phyloP scores from a whole-genome alignment of 2,113 vertebrate species.

The Chascanopsetta lugubris region DNA sequence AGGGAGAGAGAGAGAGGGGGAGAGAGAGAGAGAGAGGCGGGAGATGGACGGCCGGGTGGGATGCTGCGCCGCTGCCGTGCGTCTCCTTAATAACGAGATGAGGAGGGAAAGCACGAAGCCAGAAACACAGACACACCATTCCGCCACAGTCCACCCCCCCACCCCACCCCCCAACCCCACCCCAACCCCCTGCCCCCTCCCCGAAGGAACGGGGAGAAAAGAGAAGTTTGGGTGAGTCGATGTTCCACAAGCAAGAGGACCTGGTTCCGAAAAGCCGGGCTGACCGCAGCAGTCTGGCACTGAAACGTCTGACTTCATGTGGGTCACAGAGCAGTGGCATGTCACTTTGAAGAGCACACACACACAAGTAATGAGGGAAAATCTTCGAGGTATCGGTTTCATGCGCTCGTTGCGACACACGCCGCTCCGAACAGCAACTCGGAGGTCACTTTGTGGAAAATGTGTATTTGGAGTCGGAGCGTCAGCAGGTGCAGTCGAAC shows the following conservation, averaged over 20 bases:
- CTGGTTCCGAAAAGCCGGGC: slow-evolving; percentile 32
- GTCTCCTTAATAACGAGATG: slow-evolving; percentile 61
- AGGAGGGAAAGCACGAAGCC: slow-evolving; percentile 47
- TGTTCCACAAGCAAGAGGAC: slow-evolving; percentile 47
- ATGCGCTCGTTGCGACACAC: slow-evolving; percentile 47
- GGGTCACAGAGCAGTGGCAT: slow-evolving; percentile 42
- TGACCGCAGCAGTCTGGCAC: slow-evolving; percentile 47
- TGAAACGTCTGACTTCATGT: slow-evolving; percentile 43
- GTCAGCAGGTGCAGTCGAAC: not conserved
- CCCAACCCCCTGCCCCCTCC: too few relatives aligned
- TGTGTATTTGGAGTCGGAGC: slow-evolving; percentile 1
- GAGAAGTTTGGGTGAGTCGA: slow-evolving; percentile 31
- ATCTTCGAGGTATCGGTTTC: slow-evolving; percentile 43
- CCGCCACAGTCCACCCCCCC: slow-evolving; percentile 40
- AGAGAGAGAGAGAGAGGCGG: slow-evolving; percentile 37
- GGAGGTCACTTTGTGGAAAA: not conserved
- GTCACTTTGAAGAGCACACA: slow-evolving; percentile 34
- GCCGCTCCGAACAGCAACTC: slow-evolving; percentile 22
- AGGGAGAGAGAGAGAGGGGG: slow-evolving; percentile 23
- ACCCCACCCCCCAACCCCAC: too few relatives aligned
- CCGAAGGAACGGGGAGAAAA: slow-evolving; percentile 20
- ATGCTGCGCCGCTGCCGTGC: slow-evolving; percentile 49
- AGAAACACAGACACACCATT: slow-evolving; percentile 54
- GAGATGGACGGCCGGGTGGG: slow-evolving; percentile 56
- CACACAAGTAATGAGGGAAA: slow-evolving; percentile 28